phyloP scores from a whole-genome alignment of 2,113 vertebrate species.

The pig (Sus scrofa) region DNA sequence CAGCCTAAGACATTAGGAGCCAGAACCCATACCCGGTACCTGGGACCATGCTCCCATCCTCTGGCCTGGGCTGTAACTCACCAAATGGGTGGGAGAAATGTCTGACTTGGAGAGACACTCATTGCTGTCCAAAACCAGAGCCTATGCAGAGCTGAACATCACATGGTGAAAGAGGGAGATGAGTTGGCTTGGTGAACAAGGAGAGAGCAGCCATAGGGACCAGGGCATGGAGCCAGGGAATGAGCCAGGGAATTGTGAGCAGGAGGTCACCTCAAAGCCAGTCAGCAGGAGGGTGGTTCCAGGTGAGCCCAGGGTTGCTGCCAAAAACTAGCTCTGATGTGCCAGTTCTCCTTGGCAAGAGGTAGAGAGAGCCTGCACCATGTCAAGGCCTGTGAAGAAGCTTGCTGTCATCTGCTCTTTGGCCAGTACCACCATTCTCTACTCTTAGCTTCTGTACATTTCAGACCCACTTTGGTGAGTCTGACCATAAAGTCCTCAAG shows the following conservation, averaged over 20 bases:
- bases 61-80: not conserved
- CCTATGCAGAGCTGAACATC: not conserved
- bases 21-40: not conserved
- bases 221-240: not conserved
- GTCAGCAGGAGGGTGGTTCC: not conserved
- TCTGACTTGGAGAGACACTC: not conserved
- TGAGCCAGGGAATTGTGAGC: not conserved
- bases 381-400: not conserved
- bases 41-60: not conserved
- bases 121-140: not conserved
- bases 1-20: not conserved
- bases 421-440: too few species aligned
- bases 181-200: not conserved
- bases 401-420: not conserved
- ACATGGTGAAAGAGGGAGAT: not conserved
- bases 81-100: not conserved
- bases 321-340: not conserved
- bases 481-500: not conserved
- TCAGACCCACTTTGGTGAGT: not conserved
- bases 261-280: not conserved
- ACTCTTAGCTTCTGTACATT: not conserved
- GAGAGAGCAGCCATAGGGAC: too few species aligned
- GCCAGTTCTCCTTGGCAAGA: not conserved
- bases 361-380: accelerated
- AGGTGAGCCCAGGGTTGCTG: not conserved